Evolutionary conservation across 2,113 vertebrate species (phyloP), one percentile per base, ranked within the genome.

Genomic region (Connochaetes taurinus): DNA sequence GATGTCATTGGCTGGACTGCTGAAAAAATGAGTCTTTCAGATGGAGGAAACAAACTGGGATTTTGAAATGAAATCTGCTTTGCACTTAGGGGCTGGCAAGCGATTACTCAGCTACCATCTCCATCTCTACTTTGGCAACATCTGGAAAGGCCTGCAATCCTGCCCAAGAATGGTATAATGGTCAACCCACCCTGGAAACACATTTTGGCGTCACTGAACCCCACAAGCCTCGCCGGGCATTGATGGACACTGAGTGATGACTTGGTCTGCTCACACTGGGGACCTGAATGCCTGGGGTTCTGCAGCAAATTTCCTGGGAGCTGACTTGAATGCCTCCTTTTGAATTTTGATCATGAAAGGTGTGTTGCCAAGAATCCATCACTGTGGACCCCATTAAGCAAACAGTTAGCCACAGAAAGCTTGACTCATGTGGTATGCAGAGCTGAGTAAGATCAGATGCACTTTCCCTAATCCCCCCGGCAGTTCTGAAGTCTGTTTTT

Each of bases 161-260:
- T 1, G 17, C 40, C 52, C 60, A 25, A 23, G 11, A 31, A 0
- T 2, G 10, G 14, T 27, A 1, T 7, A 0, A 9, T 0, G 52
- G 47, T 71, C 80, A 43, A 15, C 3, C 9, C 0, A 21, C 47
- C 7, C 64, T 4, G 1, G 16, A 78, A 31, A 33, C 33, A 5
- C 9, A 1, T 7, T 4, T 57, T 2, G 53, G 62, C 7, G 0
- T 16, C 23, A 0, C 47, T 1, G 57, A 15, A 17, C 16, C 67
- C 27, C 15, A 0, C 2, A 17, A 84, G 13, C 45, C 31, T 36
- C 16, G 1, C 0, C 6, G 1, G 10, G 13, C 33, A 0, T 5
- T 33, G 0, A 31, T 1, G 4, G 43, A 40, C 67, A 0, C 4
- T 16, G 89, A 85, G 40, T 2, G 16, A 8, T 7, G n/a, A 31